phyloP scores from a whole-genome alignment of 2,797 vertebrate species.

The Spinus olivaceus region DNA sequence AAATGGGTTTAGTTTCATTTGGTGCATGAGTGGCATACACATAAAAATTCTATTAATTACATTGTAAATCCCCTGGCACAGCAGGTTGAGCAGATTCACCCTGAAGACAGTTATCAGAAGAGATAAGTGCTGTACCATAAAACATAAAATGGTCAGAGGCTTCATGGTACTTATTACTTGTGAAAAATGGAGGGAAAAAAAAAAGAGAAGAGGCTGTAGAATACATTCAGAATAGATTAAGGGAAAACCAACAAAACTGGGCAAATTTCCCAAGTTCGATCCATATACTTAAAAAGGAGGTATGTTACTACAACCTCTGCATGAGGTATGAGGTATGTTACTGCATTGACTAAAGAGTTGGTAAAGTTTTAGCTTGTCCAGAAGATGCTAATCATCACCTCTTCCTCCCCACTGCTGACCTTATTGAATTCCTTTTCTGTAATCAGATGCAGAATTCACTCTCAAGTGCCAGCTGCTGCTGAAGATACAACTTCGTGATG shows the following conservation, averaged over 20 bases:
- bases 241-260: background rate
- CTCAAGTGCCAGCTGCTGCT: background rate
- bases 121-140: background rate
- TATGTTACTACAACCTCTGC: background rate
- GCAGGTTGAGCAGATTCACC: conserved; percentile 6
- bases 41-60: background rate
- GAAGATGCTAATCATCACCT: background rate
- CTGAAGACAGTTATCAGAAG: conserved; percentile 22
- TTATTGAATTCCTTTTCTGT: background rate
- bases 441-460: background rate
- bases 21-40: background rate
- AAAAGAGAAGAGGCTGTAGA: background rate
- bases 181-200: background rate
- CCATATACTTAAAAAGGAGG: background rate
- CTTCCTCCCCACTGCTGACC: background rate
- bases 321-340: background rate
- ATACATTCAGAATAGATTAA: background rate
- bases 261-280: background rate
- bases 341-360: background rate
- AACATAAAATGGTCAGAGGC: background rate
- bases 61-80: background rate
- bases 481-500: background rate
- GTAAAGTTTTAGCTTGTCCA: background rate
- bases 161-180: background rate
- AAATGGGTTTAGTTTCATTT: conserved; percentile 21